Evolutionary conservation across 2,113 vertebrate genomes (phyloP).

Genomic region (Calonectris borealis): DNA sequence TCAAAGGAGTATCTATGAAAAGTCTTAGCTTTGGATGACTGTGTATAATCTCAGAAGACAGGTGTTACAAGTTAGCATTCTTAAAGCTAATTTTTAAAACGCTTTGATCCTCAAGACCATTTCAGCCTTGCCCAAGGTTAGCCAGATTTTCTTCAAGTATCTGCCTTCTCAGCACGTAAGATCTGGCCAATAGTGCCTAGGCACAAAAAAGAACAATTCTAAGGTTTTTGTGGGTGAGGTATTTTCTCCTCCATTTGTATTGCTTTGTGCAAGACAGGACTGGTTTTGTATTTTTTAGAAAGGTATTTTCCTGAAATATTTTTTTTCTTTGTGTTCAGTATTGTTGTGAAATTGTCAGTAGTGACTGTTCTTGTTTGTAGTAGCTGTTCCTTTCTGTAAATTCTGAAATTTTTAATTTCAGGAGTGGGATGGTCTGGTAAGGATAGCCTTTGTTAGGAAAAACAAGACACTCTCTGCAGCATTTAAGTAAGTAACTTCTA

Average conservation of each 20-base stretch:
- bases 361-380: background rate
- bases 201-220: background rate
- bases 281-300: background rate
- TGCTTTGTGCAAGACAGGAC: background rate
- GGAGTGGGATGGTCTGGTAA: conserved; percentile 98
- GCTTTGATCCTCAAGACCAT: background rate
- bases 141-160: background rate
- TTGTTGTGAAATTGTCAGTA: background rate
- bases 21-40: background rate
- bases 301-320: background rate
- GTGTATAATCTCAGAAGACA: background rate
- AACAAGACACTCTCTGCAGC: conserved; percentile 93
- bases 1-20: background rate
- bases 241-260: background rate
- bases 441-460: conserved; percentile 98
- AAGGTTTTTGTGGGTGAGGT: background rate
- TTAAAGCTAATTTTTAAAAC: background rate
- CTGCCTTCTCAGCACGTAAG: background rate
- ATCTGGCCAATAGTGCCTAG: background rate
- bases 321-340: background rate
- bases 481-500: conserved; percentile 89
- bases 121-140: background rate
- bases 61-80: background rate
- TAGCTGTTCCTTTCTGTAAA: background rate
- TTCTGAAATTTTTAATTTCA: conserved; percentile 60